Percentiles rank a stretch among this genome's conserved stretches.
Evolutionary conservation across 2,113 vertebrate genomes (phyloP).

Genomic region (Microtus pennsylvanicus): DNA sequence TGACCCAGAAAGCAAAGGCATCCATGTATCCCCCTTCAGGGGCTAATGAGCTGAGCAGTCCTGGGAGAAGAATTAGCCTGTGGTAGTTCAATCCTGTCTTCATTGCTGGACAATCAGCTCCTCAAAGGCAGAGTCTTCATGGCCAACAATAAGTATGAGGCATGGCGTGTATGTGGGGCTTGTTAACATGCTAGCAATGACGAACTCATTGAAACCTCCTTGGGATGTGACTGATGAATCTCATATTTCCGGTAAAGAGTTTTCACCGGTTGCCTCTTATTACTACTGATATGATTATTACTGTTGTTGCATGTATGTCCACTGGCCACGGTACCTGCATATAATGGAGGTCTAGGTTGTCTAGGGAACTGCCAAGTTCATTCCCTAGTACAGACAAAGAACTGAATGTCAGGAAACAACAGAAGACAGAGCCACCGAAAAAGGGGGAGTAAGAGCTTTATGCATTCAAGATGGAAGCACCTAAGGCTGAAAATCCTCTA

Average conservation of each 20-base stretch:
- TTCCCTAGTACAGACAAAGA: not conserved
- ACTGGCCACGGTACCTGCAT: not conserved
- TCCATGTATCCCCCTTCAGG: fast-evolving
- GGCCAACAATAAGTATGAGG: not conserved
- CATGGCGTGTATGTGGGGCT: fast-evolving
- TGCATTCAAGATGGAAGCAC: not conserved
- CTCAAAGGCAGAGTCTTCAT: fast-evolving
- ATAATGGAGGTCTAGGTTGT: not conserved
- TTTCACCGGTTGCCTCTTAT: not conserved
- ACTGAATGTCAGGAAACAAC: not conserved
- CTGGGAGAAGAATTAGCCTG: not conserved
- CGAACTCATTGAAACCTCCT: not conserved
- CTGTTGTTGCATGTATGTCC: not conserved
- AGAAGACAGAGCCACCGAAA: not conserved
- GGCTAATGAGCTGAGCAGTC: fast-evolving
- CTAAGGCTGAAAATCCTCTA: not conserved
- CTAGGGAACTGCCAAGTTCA: not conserved
- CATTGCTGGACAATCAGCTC: not conserved
- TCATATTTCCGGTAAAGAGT: not conserved
- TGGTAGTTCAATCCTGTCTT: fast-evolving
- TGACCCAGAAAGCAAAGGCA: not conserved
- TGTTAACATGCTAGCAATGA: too few relatives aligned
- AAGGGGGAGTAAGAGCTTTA: not conserved
- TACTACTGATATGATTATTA: not conserved
- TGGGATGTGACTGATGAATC: too few relatives aligned